Base-by-base conservation (phyloP, 1,140 invertebrate species). In the Copidosoma floridanum region DNA sequence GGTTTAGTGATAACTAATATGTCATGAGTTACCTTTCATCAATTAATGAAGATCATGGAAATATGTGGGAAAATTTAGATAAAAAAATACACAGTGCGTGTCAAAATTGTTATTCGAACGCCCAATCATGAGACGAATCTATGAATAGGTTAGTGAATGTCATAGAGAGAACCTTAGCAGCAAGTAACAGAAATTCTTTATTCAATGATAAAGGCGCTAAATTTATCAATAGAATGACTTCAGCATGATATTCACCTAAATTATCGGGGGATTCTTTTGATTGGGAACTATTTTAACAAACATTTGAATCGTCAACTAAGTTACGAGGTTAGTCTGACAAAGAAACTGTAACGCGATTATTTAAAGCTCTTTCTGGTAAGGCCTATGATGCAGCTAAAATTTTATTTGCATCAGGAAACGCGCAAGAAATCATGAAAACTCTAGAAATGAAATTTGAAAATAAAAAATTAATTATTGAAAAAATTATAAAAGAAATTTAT, bases 401-500 rank as follows among this genome's bases (percentile, higher is more conserved):
- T 41, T n/a, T 41, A 6, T 41, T 41, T 20, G 1, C 16, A 12
- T 8, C 40, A 14, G 40, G 40, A 6, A 16, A 41, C 16, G 40
- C 40, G 12, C 18, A 16, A 10, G 10, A n/a, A 41, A 41, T 41
- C 16, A 41, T 41, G 40, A 16, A 41, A 41, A 41, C 40, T 6
- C 16, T 41, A 16, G 6, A 51, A 40, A 7, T 41, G 1, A 32
- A 21, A 20, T 59, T 59, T 14, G 47, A 37, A 1, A 59, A 58
- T 18, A 20, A 10, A 10, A n/a, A 51, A 18, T 12, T 40, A 27
- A 53, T 60, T 11, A 1, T 46, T 1, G 8, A 16, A 23, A 60
- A 60, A 35, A 53, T n/a, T 16, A 16, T 53, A 27, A 26, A 35
- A 8, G 58, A 60, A 23, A 43, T 53, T 8, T 14, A 23, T 7